Percentiles rank a stretch among this genome's conserved stretches.
Evolutionary conservation across 2,113 vertebrate species (phyloP).

Genomic region (Pteronura brasiliensis): DNA sequence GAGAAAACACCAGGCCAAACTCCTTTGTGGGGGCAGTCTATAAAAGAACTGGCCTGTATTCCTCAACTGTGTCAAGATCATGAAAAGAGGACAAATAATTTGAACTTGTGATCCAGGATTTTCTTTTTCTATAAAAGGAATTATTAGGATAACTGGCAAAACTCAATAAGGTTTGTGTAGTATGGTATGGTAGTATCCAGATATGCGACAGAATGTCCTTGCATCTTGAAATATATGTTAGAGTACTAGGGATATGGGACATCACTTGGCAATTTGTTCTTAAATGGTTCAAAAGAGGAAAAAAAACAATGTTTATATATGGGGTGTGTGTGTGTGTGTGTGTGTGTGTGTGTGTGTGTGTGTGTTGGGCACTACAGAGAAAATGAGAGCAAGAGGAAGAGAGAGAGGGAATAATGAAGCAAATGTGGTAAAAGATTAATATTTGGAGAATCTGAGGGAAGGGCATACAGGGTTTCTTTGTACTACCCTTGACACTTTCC

Average conservation of each 20-base stretch:
- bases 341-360: background rate
- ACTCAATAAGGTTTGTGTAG: background rate
- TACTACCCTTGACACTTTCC: background rate
- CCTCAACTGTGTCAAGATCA: background rate
- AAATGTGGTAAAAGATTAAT: background rate
- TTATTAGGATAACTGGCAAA: background rate
- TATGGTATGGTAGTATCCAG: background rate
- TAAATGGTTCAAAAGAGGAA: background rate
- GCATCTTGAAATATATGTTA: background rate
- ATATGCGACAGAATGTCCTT: background rate
- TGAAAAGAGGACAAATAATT: background rate
- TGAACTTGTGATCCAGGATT: background rate
- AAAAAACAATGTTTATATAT: background rate
- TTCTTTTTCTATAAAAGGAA: constrained; percentile 25
- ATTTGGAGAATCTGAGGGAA: background rate
- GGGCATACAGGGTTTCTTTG: background rate
- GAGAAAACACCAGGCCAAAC: background rate
- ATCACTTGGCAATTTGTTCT: background rate
- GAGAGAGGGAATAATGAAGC: background rate
- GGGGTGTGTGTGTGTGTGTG: background rate
- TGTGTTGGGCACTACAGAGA: background rate
- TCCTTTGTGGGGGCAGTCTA: background rate
- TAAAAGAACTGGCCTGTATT: background rate
- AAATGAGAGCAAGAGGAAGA: background rate
- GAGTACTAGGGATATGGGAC: background rate